These are phyloP conservation scores for Drosophila infuscata DNA, from an alignment of 2,888 invertebrate species.

Conservation along the genomic window DNA sequence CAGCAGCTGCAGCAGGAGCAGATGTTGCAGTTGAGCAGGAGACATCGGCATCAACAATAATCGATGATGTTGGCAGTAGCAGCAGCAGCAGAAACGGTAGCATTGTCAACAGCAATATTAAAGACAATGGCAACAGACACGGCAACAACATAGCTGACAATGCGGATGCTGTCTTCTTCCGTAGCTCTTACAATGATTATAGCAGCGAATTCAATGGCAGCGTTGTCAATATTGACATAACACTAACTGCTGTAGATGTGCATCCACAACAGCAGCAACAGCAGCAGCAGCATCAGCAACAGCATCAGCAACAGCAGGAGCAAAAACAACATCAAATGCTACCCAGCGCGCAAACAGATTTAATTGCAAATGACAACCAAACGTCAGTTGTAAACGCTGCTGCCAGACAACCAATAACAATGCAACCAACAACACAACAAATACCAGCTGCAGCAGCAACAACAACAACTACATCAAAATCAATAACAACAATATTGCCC, in stretches of 20 bases:
- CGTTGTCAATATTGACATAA: constrained; percentile 83
- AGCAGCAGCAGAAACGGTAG: constrained; percentile 36
- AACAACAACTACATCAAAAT: constrained; percentile 20
- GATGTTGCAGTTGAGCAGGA: constrained; percentile 56
- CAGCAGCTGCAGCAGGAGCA: constrained; percentile 31
- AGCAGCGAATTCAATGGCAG: constrained; percentile 83
- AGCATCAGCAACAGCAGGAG: constrained; percentile 5
- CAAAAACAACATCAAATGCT: not conserved
- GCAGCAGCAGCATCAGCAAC: constrained; percentile 14
- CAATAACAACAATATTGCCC: constrained; percentile 45
- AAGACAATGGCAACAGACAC: constrained; percentile 52
- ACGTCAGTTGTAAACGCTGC: constrained; percentile 45
- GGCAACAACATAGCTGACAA: constrained; percentile 59
- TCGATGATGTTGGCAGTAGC: constrained; percentile 65
- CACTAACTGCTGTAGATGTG: constrained; percentile 83
- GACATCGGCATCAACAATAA: constrained; percentile 63
- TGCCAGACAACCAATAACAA: constrained; percentile 54
- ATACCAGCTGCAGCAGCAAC: constrained; percentile 21
- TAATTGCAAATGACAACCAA: constrained; percentile 79
- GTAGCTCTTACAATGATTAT: constrained; percentile 83
- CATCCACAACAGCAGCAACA: constrained; percentile 57
- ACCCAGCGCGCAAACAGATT: constrained; percentile 66
- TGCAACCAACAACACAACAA: constrained; percentile 44
- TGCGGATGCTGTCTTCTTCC: constrained; percentile 75
- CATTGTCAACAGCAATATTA: constrained; percentile 36